Evolutionary conservation across 2,113 vertebrate genomes (phyloP).

Genomic region (Hipposideros armiger): DNA sequence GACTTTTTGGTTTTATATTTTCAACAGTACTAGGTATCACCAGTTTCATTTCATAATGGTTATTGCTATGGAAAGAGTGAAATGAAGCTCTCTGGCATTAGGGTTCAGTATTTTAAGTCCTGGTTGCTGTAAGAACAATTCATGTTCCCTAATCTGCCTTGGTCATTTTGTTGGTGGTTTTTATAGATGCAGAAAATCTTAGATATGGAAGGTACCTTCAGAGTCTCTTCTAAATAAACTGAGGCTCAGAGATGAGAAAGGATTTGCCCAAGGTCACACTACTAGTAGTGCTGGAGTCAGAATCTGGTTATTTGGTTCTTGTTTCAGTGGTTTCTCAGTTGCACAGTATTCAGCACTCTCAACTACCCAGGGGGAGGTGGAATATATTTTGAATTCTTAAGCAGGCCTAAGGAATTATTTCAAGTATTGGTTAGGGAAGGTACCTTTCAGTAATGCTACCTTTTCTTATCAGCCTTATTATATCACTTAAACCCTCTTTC

Average conservation of each 20-base stretch:
- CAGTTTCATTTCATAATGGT: slow-evolving; percentile 52
- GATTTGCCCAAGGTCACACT: slow-evolving; percentile 28
- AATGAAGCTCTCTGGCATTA: slow-evolving; percentile 37
- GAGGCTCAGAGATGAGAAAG: slow-evolving; percentile 49
- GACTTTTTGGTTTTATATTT: slow-evolving; percentile 44
- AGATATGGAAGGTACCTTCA: slow-evolving; percentile 36
- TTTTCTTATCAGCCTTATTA: slow-evolving; percentile 17
- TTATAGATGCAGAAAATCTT: slow-evolving; percentile 47
- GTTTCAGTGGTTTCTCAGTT: slow-evolving; percentile 18
- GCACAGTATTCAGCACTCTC: background rate
- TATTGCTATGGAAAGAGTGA: slow-evolving; percentile 11
- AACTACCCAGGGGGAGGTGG: background rate
- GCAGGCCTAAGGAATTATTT: slow-evolving; percentile 35
- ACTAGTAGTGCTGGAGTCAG: background rate
- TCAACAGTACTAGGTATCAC: background rate
- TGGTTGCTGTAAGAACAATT: slow-evolving; percentile 26
- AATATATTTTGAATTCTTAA: slow-evolving; percentile 61
- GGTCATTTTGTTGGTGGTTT: slow-evolving; percentile 60
- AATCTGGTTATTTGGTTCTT: slow-evolving; percentile 11
- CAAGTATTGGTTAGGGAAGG: background rate
- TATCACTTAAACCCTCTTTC: background rate
- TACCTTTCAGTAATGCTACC: slow-evolving; percentile 21
- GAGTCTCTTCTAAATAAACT: slow-evolving; percentile 23
- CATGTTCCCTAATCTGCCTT: background rate
- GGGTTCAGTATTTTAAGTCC: slow-evolving; percentile 6